A percentile compares a stretch with the other conserved stretches of the same genome.
Conservation (phyloP, 1,140 invertebrate genomes). For the Heliconius himera region DNA sequence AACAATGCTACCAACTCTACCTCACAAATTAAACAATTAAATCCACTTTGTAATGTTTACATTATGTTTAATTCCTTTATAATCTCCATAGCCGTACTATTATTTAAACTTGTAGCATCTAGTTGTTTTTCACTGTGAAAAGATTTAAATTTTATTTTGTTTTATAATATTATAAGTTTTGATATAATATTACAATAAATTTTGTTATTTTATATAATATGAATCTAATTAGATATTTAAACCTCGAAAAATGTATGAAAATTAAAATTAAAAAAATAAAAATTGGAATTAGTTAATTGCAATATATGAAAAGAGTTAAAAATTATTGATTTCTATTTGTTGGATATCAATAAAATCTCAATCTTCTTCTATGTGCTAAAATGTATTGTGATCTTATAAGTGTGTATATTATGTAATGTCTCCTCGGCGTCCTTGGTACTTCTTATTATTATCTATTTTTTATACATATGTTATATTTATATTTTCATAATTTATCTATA, state of each 20-base stretch:
- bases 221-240: too few species aligned
- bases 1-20: conserved; percentile 8
- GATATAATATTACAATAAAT: background rate
- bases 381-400: background rate
- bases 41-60: background rate
- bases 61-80: background rate
- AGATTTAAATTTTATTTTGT: background rate
- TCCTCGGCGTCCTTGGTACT: background rate
- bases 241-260: background rate
- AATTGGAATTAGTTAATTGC: too few species aligned
- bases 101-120: too few species aligned
- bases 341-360: background rate
- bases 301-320: too few species aligned
- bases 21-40: conserved; percentile 8
- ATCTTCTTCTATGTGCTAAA: conserved; percentile 6
- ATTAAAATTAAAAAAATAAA: too few species aligned
- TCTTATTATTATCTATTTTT: background rate
- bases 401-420: background rate
- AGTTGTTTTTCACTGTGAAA: too few species aligned
- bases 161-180: background rate
- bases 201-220: background rate
- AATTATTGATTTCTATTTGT: too few species aligned
- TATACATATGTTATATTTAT: background rate
- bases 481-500: background rate
- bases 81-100: too few species aligned